phyloP scores from a whole-genome alignment of 2,113 vertebrate species.

The Scomber scombrus region DNA sequence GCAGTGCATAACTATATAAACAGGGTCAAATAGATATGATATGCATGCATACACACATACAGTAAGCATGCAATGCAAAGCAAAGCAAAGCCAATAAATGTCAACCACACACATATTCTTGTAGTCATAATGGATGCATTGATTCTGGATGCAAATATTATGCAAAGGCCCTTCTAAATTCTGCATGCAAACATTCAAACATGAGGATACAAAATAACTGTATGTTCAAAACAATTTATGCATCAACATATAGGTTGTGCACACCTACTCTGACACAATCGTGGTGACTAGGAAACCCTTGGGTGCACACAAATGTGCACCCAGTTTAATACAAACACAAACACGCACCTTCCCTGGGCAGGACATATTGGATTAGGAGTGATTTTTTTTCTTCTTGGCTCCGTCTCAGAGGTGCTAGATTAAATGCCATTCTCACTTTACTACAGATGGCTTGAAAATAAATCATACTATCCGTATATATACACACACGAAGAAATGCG shows the following conservation, averaged over 20 bases:
- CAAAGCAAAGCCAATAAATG: background rate
- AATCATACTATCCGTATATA: slow-evolving; percentile 78
- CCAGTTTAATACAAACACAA: slow-evolving; percentile 25
- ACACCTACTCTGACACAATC: background rate
- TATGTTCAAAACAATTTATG: background rate
- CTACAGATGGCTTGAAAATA: slow-evolving; percentile 78
- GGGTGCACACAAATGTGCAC: slow-evolving; percentile 19
- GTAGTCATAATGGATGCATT: background rate
- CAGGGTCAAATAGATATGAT: slow-evolving; percentile 32
- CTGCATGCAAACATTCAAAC: background rate
- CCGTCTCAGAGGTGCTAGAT: slow-evolving; percentile 77
- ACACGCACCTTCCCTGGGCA: slow-evolving; percentile 48
- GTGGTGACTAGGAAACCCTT: background rate
- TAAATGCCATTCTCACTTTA: slow-evolving; percentile 85
- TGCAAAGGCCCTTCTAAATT: background rate
- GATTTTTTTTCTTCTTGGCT: slow-evolving; percentile 71
- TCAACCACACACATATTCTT: background rate
- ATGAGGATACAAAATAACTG: slow-evolving; percentile 12
- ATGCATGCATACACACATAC: slow-evolving; percentile 24
- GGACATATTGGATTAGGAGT: slow-evolving; percentile 82
- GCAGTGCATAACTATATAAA: slow-evolving; percentile 16
- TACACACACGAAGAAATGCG: slow-evolving; percentile 34
- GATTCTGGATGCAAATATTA: slow-evolving; percentile 34
- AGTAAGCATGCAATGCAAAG: background rate
- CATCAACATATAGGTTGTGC: background rate